Percentiles rank a stretch among this genome's conserved stretches.
These are phyloP conservation scores for Epicauta chinensis DNA, from an alignment of 1,140 invertebrate species.

Conservation along the genomic window DNA sequence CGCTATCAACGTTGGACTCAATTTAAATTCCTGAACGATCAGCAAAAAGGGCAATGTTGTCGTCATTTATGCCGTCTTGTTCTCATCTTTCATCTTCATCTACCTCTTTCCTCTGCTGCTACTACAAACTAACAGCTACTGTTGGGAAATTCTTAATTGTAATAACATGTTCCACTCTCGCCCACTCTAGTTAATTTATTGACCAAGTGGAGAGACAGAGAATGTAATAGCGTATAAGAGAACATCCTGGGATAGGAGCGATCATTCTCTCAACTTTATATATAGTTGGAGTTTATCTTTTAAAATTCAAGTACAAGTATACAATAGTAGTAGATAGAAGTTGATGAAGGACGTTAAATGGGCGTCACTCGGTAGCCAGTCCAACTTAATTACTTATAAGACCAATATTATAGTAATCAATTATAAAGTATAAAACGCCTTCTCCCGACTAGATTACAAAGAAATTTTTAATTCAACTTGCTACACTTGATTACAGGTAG, in stretches of 20 bases:
- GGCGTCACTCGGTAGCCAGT: conserved; percentile 14
- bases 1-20: neutral
- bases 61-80: neutral
- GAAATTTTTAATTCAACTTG: neutral
- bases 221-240: too few species aligned
- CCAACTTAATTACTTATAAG: conserved; percentile 17
- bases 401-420: conserved; percentile 18
- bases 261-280: conserved; percentile 2
- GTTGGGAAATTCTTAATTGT: conserved; percentile 33
- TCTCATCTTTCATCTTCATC: neutral
- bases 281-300: conserved; percentile 17
- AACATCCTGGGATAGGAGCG: too few species aligned
- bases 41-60: neutral
- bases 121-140: conserved; percentile 20
- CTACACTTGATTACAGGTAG: neutral
- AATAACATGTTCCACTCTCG: conserved; percentile 33
- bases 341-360: neutral
- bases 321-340: too few species aligned
- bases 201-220: conserved; percentile 22
- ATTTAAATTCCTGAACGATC: neutral
- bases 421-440: conserved; percentile 9
- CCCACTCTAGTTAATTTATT: conserved; percentile 32
- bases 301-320: neutral
- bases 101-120: neutral
- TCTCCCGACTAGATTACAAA: neutral